Percentiles rank a stretch among this genome's conserved stretches.
These are phyloP conservation scores for Dendroctonus valens DNA, from an alignment of 1,140 invertebrate species.

Conservation along the genomic window DNA sequence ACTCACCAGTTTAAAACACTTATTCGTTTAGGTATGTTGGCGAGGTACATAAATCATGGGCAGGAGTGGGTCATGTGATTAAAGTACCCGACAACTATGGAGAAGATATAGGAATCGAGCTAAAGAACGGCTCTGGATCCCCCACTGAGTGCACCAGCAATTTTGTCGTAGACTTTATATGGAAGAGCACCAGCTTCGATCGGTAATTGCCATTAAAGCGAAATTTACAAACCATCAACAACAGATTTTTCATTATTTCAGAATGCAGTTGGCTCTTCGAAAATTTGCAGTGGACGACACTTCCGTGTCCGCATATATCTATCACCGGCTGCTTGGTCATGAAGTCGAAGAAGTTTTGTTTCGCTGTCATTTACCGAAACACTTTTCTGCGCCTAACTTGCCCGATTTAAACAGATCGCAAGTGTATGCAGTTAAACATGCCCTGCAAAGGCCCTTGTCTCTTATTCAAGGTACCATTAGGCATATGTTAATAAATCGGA, in stretches of 20 bases:
- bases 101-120: slow-evolving; percentile 96
- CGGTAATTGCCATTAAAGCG: slow-evolving; percentile 57
- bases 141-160: slow-evolving; percentile 91
- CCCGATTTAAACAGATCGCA: slow-evolving; percentile 97
- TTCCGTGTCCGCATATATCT: slow-evolving; percentile 97
- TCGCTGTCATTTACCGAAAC: slow-evolving; percentile 87
- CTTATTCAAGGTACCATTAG: slow-evolving; percentile 77
- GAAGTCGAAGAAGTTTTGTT: slow-evolving; percentile 95
- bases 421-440: slow-evolving; percentile 99
- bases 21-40: slow-evolving; percentile 74
- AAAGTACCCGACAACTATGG: slow-evolving; percentile 99
- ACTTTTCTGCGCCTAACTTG: slow-evolving; percentile 95
- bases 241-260: slow-evolving; percentile 50
- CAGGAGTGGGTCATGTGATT: slow-evolving; percentile 93
- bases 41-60: slow-evolving; percentile 91
- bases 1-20: no score
- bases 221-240: neutral
- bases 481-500: neutral
- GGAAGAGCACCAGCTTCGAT: slow-evolving; percentile 99
- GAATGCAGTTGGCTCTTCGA: slow-evolving; percentile 93
- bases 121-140: slow-evolving; percentile 87
- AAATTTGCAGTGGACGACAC: slow-evolving; percentile 96
- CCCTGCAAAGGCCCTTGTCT: slow-evolving; percentile 92
- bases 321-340: slow-evolving; percentile 93
- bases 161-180: slow-evolving; percentile 99